Evolutionary conservation across 2,797 vertebrate species (phyloP), one percentile per base, ranked within the genome.

Genomic region (Gouania willdenowi): DNA sequence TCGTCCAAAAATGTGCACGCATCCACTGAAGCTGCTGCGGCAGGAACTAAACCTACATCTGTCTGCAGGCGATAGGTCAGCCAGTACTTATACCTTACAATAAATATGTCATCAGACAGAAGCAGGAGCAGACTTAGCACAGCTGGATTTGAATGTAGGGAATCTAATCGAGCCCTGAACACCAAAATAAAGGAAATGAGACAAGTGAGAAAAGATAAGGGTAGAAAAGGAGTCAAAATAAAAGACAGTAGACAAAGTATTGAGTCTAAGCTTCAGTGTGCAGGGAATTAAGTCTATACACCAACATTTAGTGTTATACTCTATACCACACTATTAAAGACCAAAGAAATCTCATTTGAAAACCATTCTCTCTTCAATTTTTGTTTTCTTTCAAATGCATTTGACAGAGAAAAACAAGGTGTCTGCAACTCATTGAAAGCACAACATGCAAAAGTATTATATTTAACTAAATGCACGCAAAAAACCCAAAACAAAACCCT

Each of bases 41-140:
- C 64, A 41, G 19, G 20, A 19, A 20, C 19, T 15, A 41, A 74
- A 57, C 56, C 51, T 52, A 35, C 52, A 59, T 54, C 26, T 46
- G 52, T 56, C 67, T 59, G 49, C 58, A 70, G 65, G 64, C 70
- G 21, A 31, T 51, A 41, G 63, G 60, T 77, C 66, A 68, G 58
- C 11, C 15, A 30, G 27, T 32, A 26, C 42, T 27, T 38, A 2
- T 8, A 31, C 41, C 22, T 41, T 31, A 39, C 53, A 43, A n/a
- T 27, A 27, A 30, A 50, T 31, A 52, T 26, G 34, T 7, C 36
- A 10, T 20, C 41, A 20, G 22, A 39, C 16, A 29, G 40, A 41
- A 11, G 44, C 44, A 34, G 22, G 5, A 13, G 22, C 38, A 39
- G 8, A 7, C n/a, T 23, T 26, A 10, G 3, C 8, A 17, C 3